Evolutionary conservation across 2,888 invertebrate species (phyloP).

Genomic region (Troides aeacus): DNA sequence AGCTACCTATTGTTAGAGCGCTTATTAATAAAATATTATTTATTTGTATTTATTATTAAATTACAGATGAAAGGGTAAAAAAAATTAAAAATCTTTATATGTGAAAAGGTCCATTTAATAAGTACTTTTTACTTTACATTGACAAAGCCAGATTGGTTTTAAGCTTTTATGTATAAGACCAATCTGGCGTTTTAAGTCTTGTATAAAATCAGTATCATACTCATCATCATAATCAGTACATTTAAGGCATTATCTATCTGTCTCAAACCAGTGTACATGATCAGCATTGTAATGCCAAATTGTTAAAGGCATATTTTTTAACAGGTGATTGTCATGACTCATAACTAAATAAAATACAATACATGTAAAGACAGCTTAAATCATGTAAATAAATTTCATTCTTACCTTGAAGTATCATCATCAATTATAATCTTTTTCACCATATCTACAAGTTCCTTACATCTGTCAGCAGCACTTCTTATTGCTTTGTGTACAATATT

Average conservation of each 20-base stretch:
- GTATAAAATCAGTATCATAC: not conserved
- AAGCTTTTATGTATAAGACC: no score
- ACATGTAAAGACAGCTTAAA: no score
- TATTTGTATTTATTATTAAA: no score
- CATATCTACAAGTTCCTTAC: conserved; percentile 83
- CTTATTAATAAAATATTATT: no score
- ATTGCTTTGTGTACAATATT: conserved; percentile 85
- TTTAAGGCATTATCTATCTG: not conserved
- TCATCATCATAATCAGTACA: not conserved
- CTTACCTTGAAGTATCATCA: conserved; percentile 82
- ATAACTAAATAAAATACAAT: no score
- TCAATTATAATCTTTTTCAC: conserved; percentile 84
- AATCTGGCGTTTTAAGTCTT: not conserved
- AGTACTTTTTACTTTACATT: not conserved
- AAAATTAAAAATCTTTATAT: no score
- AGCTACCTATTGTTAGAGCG: no score
- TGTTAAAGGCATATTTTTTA: no score
- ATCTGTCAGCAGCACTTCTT: conserved; percentile 83
- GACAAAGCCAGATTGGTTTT: not conserved
- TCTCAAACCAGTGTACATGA: no score
- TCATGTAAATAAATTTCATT: not conserved
- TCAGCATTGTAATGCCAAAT: no score
- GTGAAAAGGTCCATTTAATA: not conserved
- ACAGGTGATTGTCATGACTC: no score
- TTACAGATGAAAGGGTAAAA: no score